A percentile compares a stretch with the other conserved stretches of the same genome.
Conservation (phyloP, 2,888 invertebrate species). For the Fragum fragum region DNA sequence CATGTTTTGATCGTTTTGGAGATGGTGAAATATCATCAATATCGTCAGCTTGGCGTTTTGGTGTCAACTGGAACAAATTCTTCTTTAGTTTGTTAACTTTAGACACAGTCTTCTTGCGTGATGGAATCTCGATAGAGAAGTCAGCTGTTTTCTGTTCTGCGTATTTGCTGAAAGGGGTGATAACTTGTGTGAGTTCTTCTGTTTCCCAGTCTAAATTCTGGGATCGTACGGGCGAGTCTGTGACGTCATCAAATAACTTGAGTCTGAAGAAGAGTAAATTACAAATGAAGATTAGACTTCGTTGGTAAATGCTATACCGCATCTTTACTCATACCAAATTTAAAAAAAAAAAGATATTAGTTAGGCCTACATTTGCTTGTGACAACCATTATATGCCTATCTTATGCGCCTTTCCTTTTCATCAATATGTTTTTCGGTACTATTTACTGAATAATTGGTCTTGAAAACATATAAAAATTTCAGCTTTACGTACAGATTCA, state of each 20-base stretch:
- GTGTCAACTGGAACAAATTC: slow-evolving; percentile 35
- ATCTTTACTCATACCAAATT: too few relatives aligned
- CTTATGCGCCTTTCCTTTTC: too few relatives aligned
- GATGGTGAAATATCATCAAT: slow-evolving; percentile 7
- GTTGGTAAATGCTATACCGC: too few relatives aligned
- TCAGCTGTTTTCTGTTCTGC: slow-evolving; percentile 33
- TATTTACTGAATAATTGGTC: too few relatives aligned
- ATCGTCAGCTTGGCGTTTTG: slow-evolving; percentile 44
- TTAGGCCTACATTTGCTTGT: too few relatives aligned
- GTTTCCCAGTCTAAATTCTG: slow-evolving; percentile 21
- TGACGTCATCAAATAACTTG: slow-evolving; percentile 26
- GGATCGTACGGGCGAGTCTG: slow-evolving; percentile 22
- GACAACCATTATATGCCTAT: too few relatives aligned
- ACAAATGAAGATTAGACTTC: too few relatives aligned
- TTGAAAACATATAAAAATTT: too few relatives aligned
- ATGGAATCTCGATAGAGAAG: slow-evolving; percentile 11
- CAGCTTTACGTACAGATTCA: too few relatives aligned
- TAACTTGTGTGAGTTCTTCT: not conserved
- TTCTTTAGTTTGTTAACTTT: slow-evolving; percentile 28
- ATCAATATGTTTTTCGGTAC: too few relatives aligned
- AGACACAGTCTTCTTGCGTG: not conserved
- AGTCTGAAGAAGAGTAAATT: slow-evolving; percentile 31
- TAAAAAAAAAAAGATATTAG: too few relatives aligned
- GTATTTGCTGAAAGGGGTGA: slow-evolving; percentile 29
- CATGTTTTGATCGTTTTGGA: not conserved